Percentiles rank a stretch among this genome's conserved stretches.
These are phyloP conservation scores for Sylvia borin DNA, from an alignment of 2,797 vertebrate species.

Conservation along the genomic window DNA sequence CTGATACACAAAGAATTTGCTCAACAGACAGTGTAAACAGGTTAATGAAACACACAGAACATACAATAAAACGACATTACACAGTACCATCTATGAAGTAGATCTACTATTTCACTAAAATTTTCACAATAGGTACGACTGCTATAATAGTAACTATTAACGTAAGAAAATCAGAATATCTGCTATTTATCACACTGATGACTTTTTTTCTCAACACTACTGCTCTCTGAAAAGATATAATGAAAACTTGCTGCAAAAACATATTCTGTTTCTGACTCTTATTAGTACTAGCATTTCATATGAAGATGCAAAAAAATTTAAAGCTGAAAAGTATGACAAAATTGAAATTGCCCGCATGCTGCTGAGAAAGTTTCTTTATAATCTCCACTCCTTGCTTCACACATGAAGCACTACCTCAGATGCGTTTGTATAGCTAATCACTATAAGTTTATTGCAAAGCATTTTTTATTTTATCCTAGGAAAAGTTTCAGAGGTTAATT, in stretches of 20 bases:
- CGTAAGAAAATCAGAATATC: background rate
- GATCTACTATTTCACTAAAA: background rate
- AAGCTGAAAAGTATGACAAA: background rate
- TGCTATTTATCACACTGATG: background rate
- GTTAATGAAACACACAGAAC: conserved; percentile 2
- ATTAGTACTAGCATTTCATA: background rate
- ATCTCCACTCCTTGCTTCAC: background rate
- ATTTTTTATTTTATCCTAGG: background rate
- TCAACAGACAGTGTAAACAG: background rate
- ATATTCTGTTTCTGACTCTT: background rate
- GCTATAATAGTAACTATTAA: background rate
- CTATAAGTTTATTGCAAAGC: background rate
- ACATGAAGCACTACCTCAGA: background rate
- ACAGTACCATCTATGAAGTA: background rate
- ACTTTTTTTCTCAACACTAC: background rate
- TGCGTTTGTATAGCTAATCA: background rate
- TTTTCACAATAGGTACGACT: background rate
- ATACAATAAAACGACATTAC: conserved; percentile 14
- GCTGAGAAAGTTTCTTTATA: background rate
- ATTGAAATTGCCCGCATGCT: background rate
- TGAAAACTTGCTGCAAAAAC: background rate
- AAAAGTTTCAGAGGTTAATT: background rate
- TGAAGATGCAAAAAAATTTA: background rate
- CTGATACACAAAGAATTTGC: background rate
- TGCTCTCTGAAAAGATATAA: background rate